Evolutionary conservation across 2,888 invertebrate genomes (phyloP).

Genomic region (Molorchus minor): DNA sequence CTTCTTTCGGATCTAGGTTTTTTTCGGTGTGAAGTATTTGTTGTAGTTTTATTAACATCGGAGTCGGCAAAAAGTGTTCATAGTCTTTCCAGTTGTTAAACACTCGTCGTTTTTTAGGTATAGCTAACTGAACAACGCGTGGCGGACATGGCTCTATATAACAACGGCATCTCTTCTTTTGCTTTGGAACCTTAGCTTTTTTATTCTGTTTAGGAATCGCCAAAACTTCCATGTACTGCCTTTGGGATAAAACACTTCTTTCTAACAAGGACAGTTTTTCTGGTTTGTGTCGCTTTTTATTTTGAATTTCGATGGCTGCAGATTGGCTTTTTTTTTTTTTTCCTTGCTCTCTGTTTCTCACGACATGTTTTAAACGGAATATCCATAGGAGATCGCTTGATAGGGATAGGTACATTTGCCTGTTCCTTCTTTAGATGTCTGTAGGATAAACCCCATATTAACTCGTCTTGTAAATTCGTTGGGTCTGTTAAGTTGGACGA

Average conservation of each 20-base stretch:
- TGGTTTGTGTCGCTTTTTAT: no score
- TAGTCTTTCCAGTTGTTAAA: slow-evolving; percentile 43
- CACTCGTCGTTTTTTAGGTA: slow-evolving; percentile 42
- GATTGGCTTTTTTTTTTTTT: slow-evolving; percentile 27
- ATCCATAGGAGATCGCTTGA: slow-evolving; percentile 37
- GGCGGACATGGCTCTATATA: slow-evolving; percentile 40
- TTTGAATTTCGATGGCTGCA: neutral
- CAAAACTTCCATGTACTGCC: slow-evolving; percentile 37
- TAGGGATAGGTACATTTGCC: slow-evolving; percentile 28
- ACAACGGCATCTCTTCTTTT: neutral
- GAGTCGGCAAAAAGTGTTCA: slow-evolving; percentile 33
- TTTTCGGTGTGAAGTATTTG: slow-evolving; percentile 43
- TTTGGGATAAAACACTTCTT: slow-evolving; percentile 29
- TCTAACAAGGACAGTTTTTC: neutral
- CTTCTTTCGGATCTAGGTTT: slow-evolving; percentile 44
- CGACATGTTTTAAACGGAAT: slow-evolving; percentile 40
- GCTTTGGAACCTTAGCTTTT: neutral
- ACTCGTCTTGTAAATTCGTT: slow-evolving; percentile 35
- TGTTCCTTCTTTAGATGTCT: slow-evolving; percentile 31
- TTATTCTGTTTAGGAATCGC: slow-evolving; percentile 27
- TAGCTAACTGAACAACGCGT: slow-evolving; percentile 42
- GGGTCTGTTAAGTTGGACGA: neutral
- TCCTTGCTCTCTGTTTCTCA: slow-evolving; percentile 26
- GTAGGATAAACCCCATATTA: slow-evolving; percentile 40
- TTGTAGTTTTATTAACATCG: slow-evolving; percentile 39